Percentiles rank a stretch among this genome's conserved stretches.
Conservation (phyloP, 2,113 vertebrate species). For the Sturnus vulgaris region DNA sequence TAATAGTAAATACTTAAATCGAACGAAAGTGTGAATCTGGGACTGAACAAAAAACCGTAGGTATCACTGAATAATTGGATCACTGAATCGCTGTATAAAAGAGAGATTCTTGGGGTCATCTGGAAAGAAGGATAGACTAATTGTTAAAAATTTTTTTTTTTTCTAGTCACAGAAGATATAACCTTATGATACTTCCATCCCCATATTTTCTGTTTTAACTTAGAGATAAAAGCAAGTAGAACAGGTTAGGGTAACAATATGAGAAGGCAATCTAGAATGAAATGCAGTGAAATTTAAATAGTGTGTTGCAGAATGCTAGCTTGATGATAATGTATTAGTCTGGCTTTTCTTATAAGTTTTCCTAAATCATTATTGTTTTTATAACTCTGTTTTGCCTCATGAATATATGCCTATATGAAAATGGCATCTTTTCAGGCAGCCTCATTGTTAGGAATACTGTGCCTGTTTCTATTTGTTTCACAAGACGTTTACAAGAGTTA, state of each 20-base stretch:
- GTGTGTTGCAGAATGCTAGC: neutral
- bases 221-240: neutral
- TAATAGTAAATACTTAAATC: neutral
- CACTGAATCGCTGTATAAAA: neutral
- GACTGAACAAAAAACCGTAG: neutral
- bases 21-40: neutral
- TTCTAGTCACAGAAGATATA: neutral
- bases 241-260: fast-evolving
- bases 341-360: neutral
- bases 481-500: neutral
- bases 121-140: neutral
- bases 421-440: neutral
- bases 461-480: neutral
- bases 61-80: neutral
- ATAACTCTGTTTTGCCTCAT: neutral
- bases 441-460: neutral
- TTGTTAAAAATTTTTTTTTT: neutral
- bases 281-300: neutral
- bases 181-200: neutral
- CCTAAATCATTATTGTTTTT: neutral
- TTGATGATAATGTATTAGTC: neutral
- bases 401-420: neutral
- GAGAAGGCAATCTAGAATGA: neutral
- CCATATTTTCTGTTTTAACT: neutral
- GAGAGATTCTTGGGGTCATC: neutral